Evolutionary conservation across 2,797 vertebrate species (phyloP).

Genomic region (Cygnus olor): DNA sequence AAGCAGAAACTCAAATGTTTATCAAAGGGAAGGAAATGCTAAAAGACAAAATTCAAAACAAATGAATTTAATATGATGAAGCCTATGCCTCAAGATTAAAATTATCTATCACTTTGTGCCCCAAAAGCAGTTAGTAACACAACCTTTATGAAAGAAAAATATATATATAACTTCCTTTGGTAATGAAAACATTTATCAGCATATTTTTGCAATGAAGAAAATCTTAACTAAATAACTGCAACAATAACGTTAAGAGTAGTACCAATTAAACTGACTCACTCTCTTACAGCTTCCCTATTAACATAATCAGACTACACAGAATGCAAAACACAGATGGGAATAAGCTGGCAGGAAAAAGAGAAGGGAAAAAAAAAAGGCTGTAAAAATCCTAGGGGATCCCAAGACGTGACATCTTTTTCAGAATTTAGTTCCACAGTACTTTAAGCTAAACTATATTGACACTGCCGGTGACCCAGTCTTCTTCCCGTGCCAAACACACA

Average conservation of each 20-base stretch:
- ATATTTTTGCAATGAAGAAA: not conserved
- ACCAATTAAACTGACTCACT: not conserved
- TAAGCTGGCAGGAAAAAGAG: not conserved
- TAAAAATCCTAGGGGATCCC: not conserved
- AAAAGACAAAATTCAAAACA: not conserved
- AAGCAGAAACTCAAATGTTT: not conserved
- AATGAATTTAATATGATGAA: not conserved
- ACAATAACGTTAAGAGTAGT: not conserved
- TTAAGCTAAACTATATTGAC: not conserved
- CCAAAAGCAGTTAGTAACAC: not conserved
- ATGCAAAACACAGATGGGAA: not conserved
- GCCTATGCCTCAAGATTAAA: not conserved
- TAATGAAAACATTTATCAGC: not conserved
- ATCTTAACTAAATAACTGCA: not conserved
- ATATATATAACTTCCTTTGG: not conserved
- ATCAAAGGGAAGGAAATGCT: not conserved
- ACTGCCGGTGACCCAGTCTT: not conserved
- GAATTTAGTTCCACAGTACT: not conserved
- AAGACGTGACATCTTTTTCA: not conserved
- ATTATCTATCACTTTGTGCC: not conserved
- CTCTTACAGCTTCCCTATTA: not conserved
- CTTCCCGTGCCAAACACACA: not conserved
- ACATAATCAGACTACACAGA: not conserved
- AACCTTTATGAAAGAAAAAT: not conserved
- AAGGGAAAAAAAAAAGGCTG: fast-evolving